phyloP scores from a whole-genome alignment of 2,113 vertebrate species.

The Puffinus mauretanicus region DNA sequence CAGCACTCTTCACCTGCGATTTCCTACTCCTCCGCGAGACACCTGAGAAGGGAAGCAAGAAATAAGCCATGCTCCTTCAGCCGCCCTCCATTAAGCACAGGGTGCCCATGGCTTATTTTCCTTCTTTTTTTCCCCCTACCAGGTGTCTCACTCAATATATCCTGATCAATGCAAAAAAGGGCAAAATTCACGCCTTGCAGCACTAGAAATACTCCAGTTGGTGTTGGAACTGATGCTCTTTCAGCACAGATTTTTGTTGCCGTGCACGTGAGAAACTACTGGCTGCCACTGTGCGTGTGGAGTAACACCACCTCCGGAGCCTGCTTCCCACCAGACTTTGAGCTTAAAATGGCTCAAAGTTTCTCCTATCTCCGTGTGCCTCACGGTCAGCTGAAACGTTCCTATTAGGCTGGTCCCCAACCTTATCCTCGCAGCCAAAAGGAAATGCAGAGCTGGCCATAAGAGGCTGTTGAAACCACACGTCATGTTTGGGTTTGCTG shows the following conservation, averaged over 20 bases:
- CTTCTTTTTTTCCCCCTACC: not conserved
- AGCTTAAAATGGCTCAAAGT: slow-evolving; percentile 34
- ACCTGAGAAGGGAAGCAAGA: not conserved
- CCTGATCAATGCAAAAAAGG: not conserved
- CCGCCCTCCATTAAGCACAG: not conserved
- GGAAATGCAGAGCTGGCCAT: slow-evolving; percentile 51
- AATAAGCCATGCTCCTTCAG: not conserved
- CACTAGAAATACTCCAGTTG: not conserved
- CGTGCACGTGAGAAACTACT: not conserved
- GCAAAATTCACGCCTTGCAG: not conserved
- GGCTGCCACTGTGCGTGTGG: not conserved
- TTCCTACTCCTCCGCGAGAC: not conserved
- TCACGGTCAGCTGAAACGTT: slow-evolving; percentile 21
- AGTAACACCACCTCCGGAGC: slow-evolving; percentile 37
- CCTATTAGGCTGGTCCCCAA: slow-evolving; percentile 3
- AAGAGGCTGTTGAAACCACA: slow-evolving; percentile 64
- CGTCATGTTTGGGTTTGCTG: slow-evolving; percentile 55
- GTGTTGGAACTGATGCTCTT: not conserved
- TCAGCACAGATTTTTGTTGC: not conserved
- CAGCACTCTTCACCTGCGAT: not conserved
- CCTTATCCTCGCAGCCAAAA: slow-evolving; percentile 52
- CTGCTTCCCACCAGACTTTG: not conserved
- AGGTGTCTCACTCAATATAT: not conserved
- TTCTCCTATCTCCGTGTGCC: slow-evolving; percentile 31
- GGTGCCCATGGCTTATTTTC: not conserved